These are phyloP conservation scores for Mesocentrotus franciscanus DNA, from an alignment of 53 echinoderm and acorn worm genomes.

Conservation along the genomic window DNA sequence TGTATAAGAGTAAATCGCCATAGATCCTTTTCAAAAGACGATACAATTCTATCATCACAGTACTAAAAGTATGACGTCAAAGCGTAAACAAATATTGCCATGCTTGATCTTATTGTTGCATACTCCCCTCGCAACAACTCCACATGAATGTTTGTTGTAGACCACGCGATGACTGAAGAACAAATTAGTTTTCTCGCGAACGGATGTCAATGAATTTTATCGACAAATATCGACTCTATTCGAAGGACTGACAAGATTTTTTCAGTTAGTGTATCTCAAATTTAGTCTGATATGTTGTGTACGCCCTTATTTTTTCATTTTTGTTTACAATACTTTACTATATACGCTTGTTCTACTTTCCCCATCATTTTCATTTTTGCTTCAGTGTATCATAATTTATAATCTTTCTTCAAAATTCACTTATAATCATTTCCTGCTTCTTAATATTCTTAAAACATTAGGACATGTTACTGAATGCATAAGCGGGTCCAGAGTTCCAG, in stretches of 20 bases:
- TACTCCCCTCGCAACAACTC: neutral
- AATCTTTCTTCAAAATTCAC: no score
- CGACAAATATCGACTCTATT: conserved; percentile 1
- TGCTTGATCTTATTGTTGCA: neutral
- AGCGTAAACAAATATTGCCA: neutral
- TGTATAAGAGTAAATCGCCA: neutral
- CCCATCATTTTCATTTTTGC: no score
- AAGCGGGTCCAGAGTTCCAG: no score
- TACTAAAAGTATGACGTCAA: neutral
- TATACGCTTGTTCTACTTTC: no score
- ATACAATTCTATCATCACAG: neutral
- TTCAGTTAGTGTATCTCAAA: neutral
- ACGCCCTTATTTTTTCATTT: neutral
- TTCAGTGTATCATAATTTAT: no score
- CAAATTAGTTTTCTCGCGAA: conserved; percentile 14
- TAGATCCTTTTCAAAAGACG: neutral
- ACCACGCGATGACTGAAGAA: neutral
- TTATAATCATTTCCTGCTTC: no score
- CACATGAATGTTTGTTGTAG: neutral
- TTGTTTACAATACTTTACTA: no score
- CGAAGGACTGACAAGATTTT: neutral
- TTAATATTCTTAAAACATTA: no score
- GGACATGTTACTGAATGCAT: no score
- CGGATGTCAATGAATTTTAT: neutral
- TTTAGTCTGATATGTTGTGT: neutral